These are phyloP conservation scores for Hydractinia symbiolongicarpus DNA, from an alignment of 30 jellyfish, hydroid and myxozoan species.

Conservation along the genomic window DNA sequence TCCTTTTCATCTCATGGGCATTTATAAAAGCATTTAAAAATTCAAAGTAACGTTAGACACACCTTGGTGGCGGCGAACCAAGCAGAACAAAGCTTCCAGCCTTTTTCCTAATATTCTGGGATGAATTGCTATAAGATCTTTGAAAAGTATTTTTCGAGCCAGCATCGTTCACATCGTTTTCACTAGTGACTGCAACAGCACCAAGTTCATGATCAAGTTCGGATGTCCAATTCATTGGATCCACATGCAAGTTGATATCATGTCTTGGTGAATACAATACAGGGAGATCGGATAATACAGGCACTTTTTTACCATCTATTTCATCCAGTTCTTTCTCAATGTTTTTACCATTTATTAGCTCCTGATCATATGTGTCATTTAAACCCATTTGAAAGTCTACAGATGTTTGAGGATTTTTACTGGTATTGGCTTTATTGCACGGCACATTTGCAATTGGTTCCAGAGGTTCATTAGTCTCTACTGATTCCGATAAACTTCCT, in stretches of 20 bases:
- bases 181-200: not conserved
- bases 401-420: no score
- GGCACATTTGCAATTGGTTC: not conserved
- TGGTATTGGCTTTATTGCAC: no score
- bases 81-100: constrained; percentile 62
- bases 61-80: not conserved
- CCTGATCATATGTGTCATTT: no score
- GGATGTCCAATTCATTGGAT: not conserved
- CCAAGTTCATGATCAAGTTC: not conserved
- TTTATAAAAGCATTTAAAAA: no score
- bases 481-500: not conserved
- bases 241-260: not conserved
- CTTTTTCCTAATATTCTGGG: not conserved
- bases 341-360: no score
- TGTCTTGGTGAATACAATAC: constrained; percentile 18
- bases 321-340: not conserved
- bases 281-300: constrained; percentile 13
- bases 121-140: not conserved
- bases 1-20: no score
- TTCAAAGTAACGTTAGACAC: no score
- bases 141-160: not conserved
- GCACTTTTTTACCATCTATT: not conserved
- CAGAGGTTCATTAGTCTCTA: not conserved
- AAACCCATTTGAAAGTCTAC: no score
- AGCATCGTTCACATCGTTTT: not conserved